Evolutionary conservation across 1,140 invertebrate species (phyloP).

Genomic region (Zaprionus camerounensis): DNA sequence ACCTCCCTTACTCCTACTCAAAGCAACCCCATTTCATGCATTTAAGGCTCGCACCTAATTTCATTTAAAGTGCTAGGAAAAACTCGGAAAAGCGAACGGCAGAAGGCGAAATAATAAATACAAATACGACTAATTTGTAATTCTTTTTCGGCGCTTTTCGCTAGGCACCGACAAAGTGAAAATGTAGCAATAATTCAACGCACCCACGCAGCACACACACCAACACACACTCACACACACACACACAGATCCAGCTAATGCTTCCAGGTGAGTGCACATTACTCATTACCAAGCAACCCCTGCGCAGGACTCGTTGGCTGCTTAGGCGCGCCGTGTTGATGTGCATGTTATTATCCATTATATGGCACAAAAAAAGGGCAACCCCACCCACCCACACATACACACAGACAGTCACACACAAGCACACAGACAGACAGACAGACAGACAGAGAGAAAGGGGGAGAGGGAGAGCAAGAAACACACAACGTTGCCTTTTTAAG

Average conservation of each 20-base stretch:
- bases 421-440: background rate
- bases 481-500: slow-evolving; percentile 64
- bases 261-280: slow-evolving; percentile 78
- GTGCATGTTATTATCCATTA: slow-evolving; percentile 68
- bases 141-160: slow-evolving; percentile 43
- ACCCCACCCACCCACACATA: background rate
- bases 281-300: slow-evolving; percentile 66
- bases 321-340: slow-evolving; percentile 53
- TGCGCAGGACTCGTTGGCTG: slow-evolving; percentile 28
- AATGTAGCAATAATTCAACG: slow-evolving; percentile 69
- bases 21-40: slow-evolving; percentile 43
- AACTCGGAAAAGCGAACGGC: background rate
- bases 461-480: background rate
- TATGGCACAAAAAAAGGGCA: slow-evolving; percentile 35
- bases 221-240: background rate
- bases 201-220: background rate
- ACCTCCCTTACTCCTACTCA: no score
- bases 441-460: background rate
- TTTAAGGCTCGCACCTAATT: slow-evolving; percentile 76
- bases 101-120: slow-evolving; percentile 40
- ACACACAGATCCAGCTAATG: slow-evolving; percentile 16
- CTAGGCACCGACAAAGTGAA: slow-evolving; percentile 47
- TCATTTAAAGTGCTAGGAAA: slow-evolving; percentile 66
- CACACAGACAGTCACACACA: slow-evolving; percentile 11
- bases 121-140: slow-evolving; percentile 69